Evolutionary conservation across 2,888 invertebrate species (phyloP).

Genomic region (Deilephila porcellus): DNA sequence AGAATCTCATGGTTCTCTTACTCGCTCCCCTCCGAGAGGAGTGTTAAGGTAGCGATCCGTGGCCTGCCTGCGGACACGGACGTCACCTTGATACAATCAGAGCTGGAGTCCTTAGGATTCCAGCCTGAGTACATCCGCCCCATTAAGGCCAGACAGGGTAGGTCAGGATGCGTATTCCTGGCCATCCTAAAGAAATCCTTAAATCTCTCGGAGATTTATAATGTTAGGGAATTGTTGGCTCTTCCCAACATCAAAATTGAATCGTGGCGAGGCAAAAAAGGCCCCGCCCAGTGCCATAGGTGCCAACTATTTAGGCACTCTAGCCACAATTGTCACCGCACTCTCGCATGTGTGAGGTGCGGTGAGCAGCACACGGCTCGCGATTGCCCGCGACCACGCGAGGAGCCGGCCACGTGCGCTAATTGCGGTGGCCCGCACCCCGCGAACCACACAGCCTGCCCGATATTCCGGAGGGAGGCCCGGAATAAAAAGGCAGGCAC

Average conservation of each 20-base stretch:
- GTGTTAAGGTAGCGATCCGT: too few relatives aligned
- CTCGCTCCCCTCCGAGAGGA: too few relatives aligned
- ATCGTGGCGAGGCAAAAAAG: too few relatives aligned
- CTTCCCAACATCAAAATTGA: neutral
- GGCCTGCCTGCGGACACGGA: too few relatives aligned
- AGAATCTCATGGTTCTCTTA: too few relatives aligned
- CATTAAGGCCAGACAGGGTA: neutral
- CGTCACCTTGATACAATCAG: too few relatives aligned
- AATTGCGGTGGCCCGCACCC: constrained; percentile 8
- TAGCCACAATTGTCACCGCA: neutral
- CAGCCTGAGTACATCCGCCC: neutral
- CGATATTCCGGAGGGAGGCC: too few relatives aligned
- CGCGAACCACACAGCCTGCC: too few relatives aligned
- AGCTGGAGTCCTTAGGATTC: neutral
- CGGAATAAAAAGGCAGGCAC: too few relatives aligned
- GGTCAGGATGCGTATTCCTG: too few relatives aligned
- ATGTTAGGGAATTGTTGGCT: neutral
- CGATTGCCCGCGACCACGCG: constrained; percentile 33
- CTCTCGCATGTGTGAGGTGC: constrained; percentile 32
- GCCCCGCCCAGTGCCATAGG: too few relatives aligned
- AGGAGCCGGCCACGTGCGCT: constrained; percentile 36
- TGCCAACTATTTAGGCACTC: constrained; percentile 4
- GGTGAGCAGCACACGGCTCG: constrained; percentile 32
- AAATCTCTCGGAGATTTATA: neutral
- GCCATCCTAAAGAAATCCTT: too few relatives aligned